A percentile compares a stretch with the other conserved stretches of the same genome.
These are phyloP conservation scores for Drosophila paulistorum DNA, from an alignment of 1,140 invertebrate genomes.

Conservation along the genomic window DNA sequence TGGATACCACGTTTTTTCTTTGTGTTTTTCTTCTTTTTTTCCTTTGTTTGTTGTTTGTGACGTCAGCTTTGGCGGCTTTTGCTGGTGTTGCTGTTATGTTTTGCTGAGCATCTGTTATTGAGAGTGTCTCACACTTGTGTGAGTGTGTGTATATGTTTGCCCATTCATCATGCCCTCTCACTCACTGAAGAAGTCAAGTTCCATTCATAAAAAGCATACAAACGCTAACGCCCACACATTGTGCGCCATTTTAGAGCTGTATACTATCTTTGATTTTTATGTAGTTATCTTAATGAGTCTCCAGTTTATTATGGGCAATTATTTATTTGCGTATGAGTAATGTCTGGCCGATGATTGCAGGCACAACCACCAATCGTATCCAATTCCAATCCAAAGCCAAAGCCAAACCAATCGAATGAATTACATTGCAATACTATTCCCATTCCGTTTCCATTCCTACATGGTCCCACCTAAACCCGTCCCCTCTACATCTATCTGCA, in stretches of 20 bases:
- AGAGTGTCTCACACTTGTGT: slow-evolving; percentile 9
- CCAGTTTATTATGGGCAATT: slow-evolving; percentile 19
- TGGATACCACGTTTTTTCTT: slow-evolving; percentile 4
- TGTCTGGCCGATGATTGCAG: slow-evolving; percentile 9
- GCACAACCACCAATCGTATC: background rate
- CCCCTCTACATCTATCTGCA: background rate
- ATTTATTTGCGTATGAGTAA: slow-evolving; percentile 12
- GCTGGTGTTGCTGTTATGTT: background rate
- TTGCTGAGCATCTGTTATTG: slow-evolving; percentile 22
- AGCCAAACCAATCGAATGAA: background rate
- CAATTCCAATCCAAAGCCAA: background rate
- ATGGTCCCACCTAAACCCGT: background rate
- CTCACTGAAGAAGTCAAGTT: background rate
- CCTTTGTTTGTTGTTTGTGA: background rate
- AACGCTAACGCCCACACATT: background rate
- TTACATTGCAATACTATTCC: slow-evolving; percentile 1
- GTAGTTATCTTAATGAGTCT: slow-evolving; percentile 21
- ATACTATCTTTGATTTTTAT: slow-evolving; percentile 14
- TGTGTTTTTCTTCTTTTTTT: slow-evolving; percentile 1
- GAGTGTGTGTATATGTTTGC: slow-evolving; percentile 8
- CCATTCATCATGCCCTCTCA: slow-evolving; percentile 5
- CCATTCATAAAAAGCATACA: background rate
- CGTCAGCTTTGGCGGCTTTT: slow-evolving; percentile 1
- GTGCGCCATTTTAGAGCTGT: background rate
- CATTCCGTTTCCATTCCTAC: background rate